Base-by-base conservation (phyloP, 2,797 vertebrate genomes). In the Neomorphus geoffroyi region DNA sequence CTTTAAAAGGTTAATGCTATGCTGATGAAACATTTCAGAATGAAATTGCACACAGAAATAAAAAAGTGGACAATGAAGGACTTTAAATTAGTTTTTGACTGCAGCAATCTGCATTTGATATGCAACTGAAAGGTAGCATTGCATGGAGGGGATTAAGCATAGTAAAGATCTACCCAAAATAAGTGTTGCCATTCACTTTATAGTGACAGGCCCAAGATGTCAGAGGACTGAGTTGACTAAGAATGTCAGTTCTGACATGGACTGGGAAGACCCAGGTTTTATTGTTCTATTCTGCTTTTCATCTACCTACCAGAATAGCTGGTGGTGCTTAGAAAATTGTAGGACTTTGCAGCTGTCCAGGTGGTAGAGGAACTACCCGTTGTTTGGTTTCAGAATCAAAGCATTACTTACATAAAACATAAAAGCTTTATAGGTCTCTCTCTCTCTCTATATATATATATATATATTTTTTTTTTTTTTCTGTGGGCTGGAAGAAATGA, bases 391-490 rank as follows among this genome's bases (percentile, higher is more conserved):
- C 14, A 70, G 72, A 66, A 56, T 88, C 48, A 62, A 45, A 92
- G 30, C 43, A 56, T 60, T 69, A 32, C 26, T 84, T 86, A 18
- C 0, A 45, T 43, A 75, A 72, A 69, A 26, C 1, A 14, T 10
- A 72, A 45, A 53, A 53, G 7, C 11, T 69, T 10, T 46, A 35
- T 51, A 6, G 7, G 8, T 50, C 46, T 46, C 46, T 46, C 18
- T 46, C 21, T 43, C 12, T 43, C 18, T 22, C 18, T 46, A 0
- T 22, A 8, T 46, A 1, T 41, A 1, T 28, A 6, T 41, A 1
- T 22, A 0, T 43, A 12, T 2, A 14, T 48, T 19, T 54, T 9
- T 39, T 54, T 9, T 39, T 30, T n/a, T 9, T 54, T 81, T 11
- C 28, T 69, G 7, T 58, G 72, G 16, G 5, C 56, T 84, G 41